These are phyloP conservation scores for Menidia beryllina DNA, from an alignment of 2,113 vertebrate genomes.

Conservation along the genomic window DNA sequence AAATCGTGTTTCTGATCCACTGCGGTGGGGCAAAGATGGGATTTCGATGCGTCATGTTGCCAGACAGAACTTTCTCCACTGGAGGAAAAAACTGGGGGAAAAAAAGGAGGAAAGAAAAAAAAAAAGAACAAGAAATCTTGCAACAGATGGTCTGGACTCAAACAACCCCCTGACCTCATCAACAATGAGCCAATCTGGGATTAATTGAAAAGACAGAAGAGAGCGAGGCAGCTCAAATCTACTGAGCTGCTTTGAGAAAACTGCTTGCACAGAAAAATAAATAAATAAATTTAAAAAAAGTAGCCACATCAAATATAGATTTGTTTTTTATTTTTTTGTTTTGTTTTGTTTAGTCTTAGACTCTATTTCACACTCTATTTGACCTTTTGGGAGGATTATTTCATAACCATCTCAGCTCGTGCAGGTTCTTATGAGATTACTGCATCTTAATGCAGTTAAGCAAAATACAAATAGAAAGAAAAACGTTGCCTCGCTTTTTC, in stretches of 20 bases:
- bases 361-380: neutral
- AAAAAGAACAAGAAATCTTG: slow-evolving; percentile 8
- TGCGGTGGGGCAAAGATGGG: neutral
- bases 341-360: no score
- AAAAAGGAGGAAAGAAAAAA: no score
- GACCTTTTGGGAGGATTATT: slow-evolving; percentile 3
- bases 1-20: neutral
- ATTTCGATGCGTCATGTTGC: neutral
- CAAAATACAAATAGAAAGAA: neutral
- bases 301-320: neutral
- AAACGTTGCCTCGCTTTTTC: neutral
- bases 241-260: neutral
- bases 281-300: no score
- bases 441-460: neutral
- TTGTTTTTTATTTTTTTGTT: slow-evolving; percentile 4
- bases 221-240: slow-evolving; percentile 6
- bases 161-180: slow-evolving; percentile 38
- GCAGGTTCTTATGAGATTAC: neutral
- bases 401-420: neutral
- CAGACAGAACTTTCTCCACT: slow-evolving; percentile 7
- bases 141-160: slow-evolving; percentile 38
- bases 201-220: slow-evolving; percentile 30
- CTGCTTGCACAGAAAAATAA: no score
- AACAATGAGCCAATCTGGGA: slow-evolving; percentile 33
- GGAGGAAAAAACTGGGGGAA: no score